phyloP scores from a whole-genome alignment of 2,113 vertebrate genomes.

The Eudyptes chrysolophus region DNA sequence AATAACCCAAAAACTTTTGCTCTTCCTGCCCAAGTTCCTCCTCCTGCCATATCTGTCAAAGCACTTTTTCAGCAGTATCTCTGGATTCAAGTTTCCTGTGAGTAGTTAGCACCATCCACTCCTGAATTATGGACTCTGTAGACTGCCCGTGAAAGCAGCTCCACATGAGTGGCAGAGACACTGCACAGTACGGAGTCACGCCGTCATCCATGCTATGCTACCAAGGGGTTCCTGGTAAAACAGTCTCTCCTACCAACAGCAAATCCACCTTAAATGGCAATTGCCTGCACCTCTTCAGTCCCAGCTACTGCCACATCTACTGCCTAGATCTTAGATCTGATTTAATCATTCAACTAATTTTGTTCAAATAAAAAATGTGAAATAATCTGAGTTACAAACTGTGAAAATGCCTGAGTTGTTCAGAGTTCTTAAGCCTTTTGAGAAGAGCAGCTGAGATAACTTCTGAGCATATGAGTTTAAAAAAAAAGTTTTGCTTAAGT shows the following conservation, averaged over 20 bases:
- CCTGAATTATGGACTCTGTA: not conserved
- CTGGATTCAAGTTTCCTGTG: not conserved
- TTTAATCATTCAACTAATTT: not conserved
- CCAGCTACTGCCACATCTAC: not conserved
- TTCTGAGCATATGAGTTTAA: not conserved
- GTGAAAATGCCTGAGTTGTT: not conserved
- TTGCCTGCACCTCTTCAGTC: not conserved
- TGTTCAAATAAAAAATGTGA: not conserved
- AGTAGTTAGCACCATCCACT: not conserved
- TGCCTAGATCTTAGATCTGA: not conserved
- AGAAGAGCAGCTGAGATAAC: not conserved
- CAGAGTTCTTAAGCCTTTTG: not conserved
- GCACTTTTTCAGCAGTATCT: not conserved
- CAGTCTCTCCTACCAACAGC: not conserved
- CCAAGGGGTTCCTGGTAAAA: not conserved
- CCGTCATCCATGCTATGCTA: not conserved
- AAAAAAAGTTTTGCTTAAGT: not conserved
- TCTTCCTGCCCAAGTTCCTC: not conserved
- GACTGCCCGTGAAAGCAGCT: not conserved
- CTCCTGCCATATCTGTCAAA: not conserved
- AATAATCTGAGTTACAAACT: not conserved
- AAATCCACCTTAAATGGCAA: not conserved
- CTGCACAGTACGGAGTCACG: not conserved
- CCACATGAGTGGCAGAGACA: not conserved
- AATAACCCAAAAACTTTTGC: not conserved